Evolutionary conservation across 1,140 invertebrate species (phyloP).

Genomic region (Lucilia cuprina): DNA sequence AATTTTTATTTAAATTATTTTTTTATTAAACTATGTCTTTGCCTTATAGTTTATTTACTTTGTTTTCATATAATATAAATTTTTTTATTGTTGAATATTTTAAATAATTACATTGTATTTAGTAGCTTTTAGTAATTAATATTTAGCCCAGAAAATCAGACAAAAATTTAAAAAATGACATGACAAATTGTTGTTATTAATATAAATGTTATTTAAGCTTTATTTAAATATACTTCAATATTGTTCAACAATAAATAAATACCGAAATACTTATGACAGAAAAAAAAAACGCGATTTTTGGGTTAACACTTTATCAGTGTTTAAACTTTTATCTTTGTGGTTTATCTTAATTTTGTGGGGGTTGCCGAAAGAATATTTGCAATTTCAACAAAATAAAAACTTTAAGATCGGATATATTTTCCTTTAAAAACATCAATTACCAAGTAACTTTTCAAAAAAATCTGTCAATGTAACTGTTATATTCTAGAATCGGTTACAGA

Average conservation of each 20-base stretch:
- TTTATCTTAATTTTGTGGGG: background rate
- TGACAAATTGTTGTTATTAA: background rate
- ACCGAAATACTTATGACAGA: too few relatives aligned
- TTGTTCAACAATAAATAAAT: background rate
- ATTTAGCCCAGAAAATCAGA: background rate
- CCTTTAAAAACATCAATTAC: too few relatives aligned
- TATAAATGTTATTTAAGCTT: background rate
- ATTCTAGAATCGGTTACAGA: too few relatives aligned
- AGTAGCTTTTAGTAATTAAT: background rate
- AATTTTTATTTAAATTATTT: background rate
- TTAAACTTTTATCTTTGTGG: background rate
- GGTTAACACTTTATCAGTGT: background rate
- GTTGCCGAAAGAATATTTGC: background rate
- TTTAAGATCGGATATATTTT: too few relatives aligned
- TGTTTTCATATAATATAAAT: background rate
- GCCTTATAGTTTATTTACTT: background rate
- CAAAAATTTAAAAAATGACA: background rate
- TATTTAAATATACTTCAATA: background rate
- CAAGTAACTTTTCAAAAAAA: too few relatives aligned
- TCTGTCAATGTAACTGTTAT: too few relatives aligned
- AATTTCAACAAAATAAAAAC: too few relatives aligned
- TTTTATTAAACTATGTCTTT: background rate
- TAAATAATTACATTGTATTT: background rate
- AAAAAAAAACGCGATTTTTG: background rate
- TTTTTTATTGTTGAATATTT: background rate